Base-by-base conservation (phyloP, 1,140 invertebrate genomes). In the Pteromalus puparum region DNA sequence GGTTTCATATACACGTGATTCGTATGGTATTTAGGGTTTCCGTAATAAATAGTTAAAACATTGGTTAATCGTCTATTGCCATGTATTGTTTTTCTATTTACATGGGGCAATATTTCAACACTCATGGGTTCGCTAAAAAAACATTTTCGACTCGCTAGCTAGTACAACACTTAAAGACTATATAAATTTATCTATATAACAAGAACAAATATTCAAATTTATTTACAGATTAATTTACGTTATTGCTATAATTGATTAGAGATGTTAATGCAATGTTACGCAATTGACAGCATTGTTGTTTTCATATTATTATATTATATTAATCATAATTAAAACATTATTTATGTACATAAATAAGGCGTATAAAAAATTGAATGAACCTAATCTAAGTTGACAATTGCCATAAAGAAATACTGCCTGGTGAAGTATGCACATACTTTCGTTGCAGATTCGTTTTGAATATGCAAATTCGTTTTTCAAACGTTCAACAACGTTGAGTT, bases 1-100 rank as follows among this genome's bases (percentile, higher is more conserved):
- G 90, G 85, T 82, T 90, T 89, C 86, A 87, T 89, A 81, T 88
- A 88, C 77, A 81, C 86, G 34, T 89, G 73, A 86, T 83, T 75
- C 18, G 18, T 10, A 12, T 42, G 10, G 67, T 75, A 75, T 72
- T 34, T 61, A 26, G 21, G 46, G 6, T 84, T 80, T 53, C 79
- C 12, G n/a, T 79, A 77, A 70, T 77, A 79, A 83, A 78, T 78
- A 68, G n/a, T 70, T 38, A 24, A 84, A 79, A 26, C 72, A 77
- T 80, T 65, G 10, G 68, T 68, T 18, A 67, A 72, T 75, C 26
- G 48, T 77, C 26, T 65, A 26, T 67, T 34, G 24, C 48, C 70
- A 48, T 81, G 48, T 80, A 42, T 78, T 61, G n/a, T 67, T 76
- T 70, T 28, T 74, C 72, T 81, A 81, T 81, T 53, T 81, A 85